These are phyloP conservation scores for Steatornis caripensis DNA, from an alignment of 2,113 vertebrate genomes.

Conservation along the genomic window DNA sequence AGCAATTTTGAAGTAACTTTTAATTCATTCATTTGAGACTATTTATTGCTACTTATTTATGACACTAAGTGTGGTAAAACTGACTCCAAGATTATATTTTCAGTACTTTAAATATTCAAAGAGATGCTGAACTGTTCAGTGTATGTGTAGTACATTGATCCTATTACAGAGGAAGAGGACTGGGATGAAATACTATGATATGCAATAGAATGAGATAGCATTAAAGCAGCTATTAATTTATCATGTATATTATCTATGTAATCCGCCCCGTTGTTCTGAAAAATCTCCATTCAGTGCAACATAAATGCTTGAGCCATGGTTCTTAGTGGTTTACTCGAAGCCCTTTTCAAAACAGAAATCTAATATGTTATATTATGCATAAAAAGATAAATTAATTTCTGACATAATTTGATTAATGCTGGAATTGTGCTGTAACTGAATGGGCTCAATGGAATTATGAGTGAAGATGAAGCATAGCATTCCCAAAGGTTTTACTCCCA, in stretches of 20 bases:
- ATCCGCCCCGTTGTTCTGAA: neutral
- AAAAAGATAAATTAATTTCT: neutral
- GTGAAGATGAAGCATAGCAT: neutral
- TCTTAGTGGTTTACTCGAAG: neutral
- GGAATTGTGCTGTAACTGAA: neutral
- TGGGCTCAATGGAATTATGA: neutral
- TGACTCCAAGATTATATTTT: too few species aligned
- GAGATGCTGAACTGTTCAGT: neutral
- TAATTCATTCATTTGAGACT: neutral
- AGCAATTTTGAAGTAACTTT: neutral
- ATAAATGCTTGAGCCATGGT: neutral
- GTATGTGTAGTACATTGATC: neutral
- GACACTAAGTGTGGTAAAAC: neutral
- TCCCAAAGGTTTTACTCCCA: neutral
- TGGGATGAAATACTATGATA: neutral
- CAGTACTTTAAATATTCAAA: too few species aligned
- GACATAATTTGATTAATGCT: slow-evolving; percentile 3
- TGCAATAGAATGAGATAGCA: neutral
- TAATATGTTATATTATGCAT: neutral
- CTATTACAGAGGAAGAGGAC: neutral
- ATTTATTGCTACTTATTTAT: neutral
- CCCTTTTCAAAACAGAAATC: neutral
- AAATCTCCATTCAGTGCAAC: neutral
- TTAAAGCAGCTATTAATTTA: neutral
- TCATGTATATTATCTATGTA: neutral